Evolutionary conservation across 2,797 vertebrate genomes (phyloP), one percentile per base, ranked within the genome.

Genomic region (Mormyrus proboscirostris): DNA sequence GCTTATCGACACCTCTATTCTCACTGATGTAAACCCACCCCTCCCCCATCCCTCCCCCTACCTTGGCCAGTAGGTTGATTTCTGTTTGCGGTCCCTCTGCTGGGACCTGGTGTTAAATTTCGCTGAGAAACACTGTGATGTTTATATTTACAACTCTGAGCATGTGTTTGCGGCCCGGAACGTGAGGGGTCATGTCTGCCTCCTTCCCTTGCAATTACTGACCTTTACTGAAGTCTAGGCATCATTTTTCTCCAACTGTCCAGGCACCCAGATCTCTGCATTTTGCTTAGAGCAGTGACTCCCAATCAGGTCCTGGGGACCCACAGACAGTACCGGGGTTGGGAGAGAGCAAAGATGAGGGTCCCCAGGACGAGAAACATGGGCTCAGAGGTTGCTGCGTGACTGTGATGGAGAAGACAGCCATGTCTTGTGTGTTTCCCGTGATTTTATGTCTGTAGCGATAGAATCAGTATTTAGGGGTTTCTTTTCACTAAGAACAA

Each of bases 81-180:
- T 89, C 91, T 91, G 91, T 92, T 91, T 16, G 14, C 14, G 86
- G 90, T 90, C 41, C 85, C 16, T 82, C 76, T 59, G 86, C 49
- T 4, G 25, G 51, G 51, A 87, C 22, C 9, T 4, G 25, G 53
- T 44, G 33, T 57, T 59, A 41, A 12, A n/a, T 87, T 57, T 87
- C 14, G 6, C 50, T 0, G 8, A 87, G 51, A 4, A 41, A 8
- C 84, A 38, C 22, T 0, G 53, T 44, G 6, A 19, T 16, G 53
- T 59, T 59, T 57, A 57, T 33, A 41, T 87, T 87, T 59, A n/a
- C 53, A 8, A 47, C 49, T 22, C 47, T 1, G 76, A 82, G 41
- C 44, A 0, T 9, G 22, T 85, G 82, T 51, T 29, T 29, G 2
- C 7, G 12, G 22, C 44, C 22, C 8, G 14, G 44, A 51, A 29